Evolutionary conservation across 53 echinoderm and acorn worm species (phyloP).

Genomic region (Echinometra lucunter): DNA sequence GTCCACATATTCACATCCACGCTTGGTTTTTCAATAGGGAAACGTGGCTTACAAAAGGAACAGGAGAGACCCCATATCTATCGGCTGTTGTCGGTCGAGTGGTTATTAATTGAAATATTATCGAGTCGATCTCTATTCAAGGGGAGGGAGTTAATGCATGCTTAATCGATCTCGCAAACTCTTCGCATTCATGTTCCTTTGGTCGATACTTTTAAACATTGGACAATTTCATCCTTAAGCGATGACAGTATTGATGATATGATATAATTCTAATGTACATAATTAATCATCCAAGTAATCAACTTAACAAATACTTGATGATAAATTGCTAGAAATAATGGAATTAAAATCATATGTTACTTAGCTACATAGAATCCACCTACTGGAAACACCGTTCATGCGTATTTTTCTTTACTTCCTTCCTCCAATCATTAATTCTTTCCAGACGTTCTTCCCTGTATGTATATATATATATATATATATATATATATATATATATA

Average conservation of each 20-base stretch:
- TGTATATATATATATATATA: no score
- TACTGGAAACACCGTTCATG: no score
- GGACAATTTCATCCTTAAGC: neutral
- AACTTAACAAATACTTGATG: no score
- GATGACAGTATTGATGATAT: neutral
- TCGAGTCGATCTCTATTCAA: conserved; percentile 34
- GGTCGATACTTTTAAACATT: neutral
- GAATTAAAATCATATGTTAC: no score
- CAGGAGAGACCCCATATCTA: neutral
- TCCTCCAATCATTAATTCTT: no score
- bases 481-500: no score
- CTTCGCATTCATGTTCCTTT: neutral
- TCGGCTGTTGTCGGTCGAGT: neutral
- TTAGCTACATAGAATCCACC: no score
- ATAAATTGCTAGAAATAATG: no score
- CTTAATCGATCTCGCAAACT: neutral
- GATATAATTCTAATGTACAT: neutral
- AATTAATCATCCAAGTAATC: neutral
- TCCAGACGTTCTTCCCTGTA: no score
- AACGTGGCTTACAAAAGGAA: neutral
- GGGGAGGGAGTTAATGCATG: neutral
- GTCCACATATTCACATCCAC: conserved; percentile 21
- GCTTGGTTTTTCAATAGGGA: neutral
- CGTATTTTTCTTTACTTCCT: no score
- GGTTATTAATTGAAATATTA: conserved; percentile 55